phyloP scores from a whole-genome alignment of 2,113 vertebrate species.

The Illadopsis cleaveri region DNA sequence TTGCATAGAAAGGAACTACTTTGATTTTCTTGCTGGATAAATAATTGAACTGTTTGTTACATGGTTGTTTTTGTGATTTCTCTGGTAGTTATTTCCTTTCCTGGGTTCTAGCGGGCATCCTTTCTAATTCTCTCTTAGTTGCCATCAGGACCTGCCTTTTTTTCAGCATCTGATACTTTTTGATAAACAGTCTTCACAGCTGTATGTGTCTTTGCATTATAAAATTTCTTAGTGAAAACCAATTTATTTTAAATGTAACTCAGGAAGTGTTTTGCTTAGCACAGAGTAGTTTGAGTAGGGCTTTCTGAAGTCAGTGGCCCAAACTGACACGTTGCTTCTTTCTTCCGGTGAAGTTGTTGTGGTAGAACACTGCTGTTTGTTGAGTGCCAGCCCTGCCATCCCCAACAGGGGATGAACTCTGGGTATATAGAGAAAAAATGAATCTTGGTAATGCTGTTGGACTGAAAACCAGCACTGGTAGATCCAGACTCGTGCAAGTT shows the following conservation, averaged over 20 bases:
- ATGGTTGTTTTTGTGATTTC: not conserved
- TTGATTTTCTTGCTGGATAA: not conserved
- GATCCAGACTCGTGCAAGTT: not conserved
- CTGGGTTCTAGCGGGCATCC: not conserved
- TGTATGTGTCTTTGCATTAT: not conserved
- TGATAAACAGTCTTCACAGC: not conserved
- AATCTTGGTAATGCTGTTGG: not conserved
- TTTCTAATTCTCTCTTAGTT: not conserved
- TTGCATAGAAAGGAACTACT: not conserved
- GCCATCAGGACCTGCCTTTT: fast-evolving
- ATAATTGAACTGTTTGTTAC: not conserved
- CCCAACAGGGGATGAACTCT: not conserved
- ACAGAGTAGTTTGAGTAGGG: not conserved
- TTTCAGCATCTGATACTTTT: not conserved
- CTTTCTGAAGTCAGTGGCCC: not conserved
- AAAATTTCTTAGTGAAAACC: not conserved
- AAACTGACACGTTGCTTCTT: not conserved
- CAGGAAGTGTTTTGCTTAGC: not conserved
- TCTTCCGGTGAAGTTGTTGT: not conserved
- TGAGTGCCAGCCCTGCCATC: not conserved
- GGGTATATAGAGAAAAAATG: not conserved
- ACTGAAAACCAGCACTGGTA: not conserved
- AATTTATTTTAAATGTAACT: not conserved
- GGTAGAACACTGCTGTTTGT: not conserved
- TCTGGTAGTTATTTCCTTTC: not conserved